A percentile compares a stretch with the other conserved stretches of the same genome.
Conservation (phyloP, 2,888 invertebrate genomes). For the Phaedon cochleariae region DNA sequence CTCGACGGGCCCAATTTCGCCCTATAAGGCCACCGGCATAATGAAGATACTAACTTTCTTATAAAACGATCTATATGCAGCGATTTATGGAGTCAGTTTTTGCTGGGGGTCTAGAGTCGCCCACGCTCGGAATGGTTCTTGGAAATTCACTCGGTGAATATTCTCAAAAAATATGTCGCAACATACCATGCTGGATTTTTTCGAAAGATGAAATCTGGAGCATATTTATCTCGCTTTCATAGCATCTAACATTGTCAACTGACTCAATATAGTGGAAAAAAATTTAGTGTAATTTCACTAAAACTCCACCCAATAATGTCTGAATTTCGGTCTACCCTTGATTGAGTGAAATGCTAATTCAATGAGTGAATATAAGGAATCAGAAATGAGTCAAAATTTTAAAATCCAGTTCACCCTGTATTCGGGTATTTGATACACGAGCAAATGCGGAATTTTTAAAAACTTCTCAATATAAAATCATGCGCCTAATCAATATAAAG, state of each 20-base stretch:
- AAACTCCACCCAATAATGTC: too few species aligned
- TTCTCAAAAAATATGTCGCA: background rate
- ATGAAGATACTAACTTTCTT: constrained; percentile 63
- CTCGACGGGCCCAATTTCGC: constrained; percentile 60
- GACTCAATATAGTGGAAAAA: too few species aligned
- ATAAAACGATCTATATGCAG: constrained; percentile 54
- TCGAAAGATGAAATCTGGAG: background rate
- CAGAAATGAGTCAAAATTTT: too few species aligned
- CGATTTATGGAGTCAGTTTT: constrained; percentile 61
- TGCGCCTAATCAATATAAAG: too few species aligned
- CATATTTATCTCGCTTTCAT: background rate
- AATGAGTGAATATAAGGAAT: too few species aligned
- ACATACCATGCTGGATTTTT: background rate
- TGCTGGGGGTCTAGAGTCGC: constrained; percentile 47
- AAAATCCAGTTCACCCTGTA: too few species aligned
- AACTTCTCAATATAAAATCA: too few species aligned
- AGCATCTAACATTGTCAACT: background rate
- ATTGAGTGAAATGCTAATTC: too few species aligned
- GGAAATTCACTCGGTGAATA: background rate
- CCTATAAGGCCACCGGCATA: constrained; percentile 61
- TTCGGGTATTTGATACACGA: too few species aligned
- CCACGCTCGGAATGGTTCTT: constrained; percentile 18
- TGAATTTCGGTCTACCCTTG: too few species aligned
- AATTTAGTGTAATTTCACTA: too few species aligned
- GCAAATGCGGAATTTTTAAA: too few species aligned